Evolutionary conservation across 2,113 vertebrate genomes (phyloP), one percentile per base, ranked within the genome.

Genomic region (Pedionomus torquatus): DNA sequence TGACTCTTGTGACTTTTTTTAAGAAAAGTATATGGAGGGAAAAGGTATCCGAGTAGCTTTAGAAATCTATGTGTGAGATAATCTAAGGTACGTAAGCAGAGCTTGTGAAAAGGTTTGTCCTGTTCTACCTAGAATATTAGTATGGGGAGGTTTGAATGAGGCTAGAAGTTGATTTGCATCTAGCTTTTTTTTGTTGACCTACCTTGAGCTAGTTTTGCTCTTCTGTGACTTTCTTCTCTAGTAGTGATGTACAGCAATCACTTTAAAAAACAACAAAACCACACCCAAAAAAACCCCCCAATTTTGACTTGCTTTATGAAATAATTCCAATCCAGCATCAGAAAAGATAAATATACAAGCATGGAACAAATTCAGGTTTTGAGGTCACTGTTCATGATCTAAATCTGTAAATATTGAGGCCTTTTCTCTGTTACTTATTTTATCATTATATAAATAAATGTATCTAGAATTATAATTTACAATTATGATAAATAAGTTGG

Each of bases 1-100:
- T 66, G 6, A 5, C 5, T n/a, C 25, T 31, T 26, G 15, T 9
- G 11, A n/a, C 43, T 13, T 39, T 41, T 39, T 46, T 31, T 8
- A 41, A 48, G n/a, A 15, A 18, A 51, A 51, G 13, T 35, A 7
- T 23, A 0, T 1, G 7, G 54, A n/a, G 13, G 21, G 8, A 4
- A 11, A 28, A 55, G 19, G 19, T 72, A 21, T 48, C 30, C 7
- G 12, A 55, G 20, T 7, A 14, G 9, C 21, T 57, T 70, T 8
- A 60, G 61, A 60, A 54, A 35, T 31, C 33, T 19, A 7, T 30
- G 37, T 55, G 15, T 37, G 79, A 75, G 33, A 41, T 16, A 30
- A 46, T 66, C 46, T 46, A 46, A 46, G 17, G 44, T 44, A 44
- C 9, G 46, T 46, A 46, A 46, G 46, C 46, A 46, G 46, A 46